Percentiles rank a stretch among this genome's conserved stretches.
These are phyloP conservation scores for Leucania comma DNA, from an alignment of 2,888 invertebrate species.

Conservation along the genomic window DNA sequence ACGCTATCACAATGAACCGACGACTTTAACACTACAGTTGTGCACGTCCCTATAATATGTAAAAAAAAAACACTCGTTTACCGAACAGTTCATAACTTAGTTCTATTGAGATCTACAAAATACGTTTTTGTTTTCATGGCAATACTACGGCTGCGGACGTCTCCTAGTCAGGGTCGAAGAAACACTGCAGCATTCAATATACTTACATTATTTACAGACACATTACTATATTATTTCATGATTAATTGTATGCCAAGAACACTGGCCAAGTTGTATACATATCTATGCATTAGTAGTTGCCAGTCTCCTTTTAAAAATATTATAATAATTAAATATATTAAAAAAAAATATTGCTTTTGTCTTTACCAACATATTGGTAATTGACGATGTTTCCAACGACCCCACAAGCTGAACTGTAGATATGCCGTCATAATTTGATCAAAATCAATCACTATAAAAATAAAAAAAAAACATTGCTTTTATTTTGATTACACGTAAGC, in stretches of 20 bases:
- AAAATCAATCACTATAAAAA: constrained; percentile 7
- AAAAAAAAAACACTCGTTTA: constrained; percentile 60
- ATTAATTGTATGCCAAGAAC: not conserved
- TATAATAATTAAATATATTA: not conserved
- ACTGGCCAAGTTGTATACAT: constrained; percentile 6
- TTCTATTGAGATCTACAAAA: constrained; percentile 87
- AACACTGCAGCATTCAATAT: constrained; percentile 7
- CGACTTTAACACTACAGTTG: constrained; percentile 57
- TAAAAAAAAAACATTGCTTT: too few species aligned
- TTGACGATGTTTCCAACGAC: constrained; percentile 13
- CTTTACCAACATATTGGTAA: not conserved
- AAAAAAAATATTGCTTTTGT: not conserved
- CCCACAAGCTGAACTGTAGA: constrained; percentile 10
- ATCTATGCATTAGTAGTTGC: constrained; percentile 12
- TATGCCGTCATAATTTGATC: constrained; percentile 25
- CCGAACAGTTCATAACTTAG: constrained; percentile 79
- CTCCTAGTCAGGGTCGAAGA: constrained; percentile 26
- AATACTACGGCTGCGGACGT: constrained; percentile 65
- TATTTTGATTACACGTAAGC: too few species aligned
- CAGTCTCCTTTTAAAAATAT: not conserved
- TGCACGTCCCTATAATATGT: constrained; percentile 58
- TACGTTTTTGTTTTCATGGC: constrained; percentile 80
- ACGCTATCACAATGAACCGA: constrained; percentile 75
- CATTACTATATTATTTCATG: constrained; percentile 3
- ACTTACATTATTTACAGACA: constrained; percentile 27